Evolutionary conservation across 2,113 vertebrate species (phyloP), one percentile per base, ranked within the genome.

Genomic region (Ranitomeya variabilis): DNA sequence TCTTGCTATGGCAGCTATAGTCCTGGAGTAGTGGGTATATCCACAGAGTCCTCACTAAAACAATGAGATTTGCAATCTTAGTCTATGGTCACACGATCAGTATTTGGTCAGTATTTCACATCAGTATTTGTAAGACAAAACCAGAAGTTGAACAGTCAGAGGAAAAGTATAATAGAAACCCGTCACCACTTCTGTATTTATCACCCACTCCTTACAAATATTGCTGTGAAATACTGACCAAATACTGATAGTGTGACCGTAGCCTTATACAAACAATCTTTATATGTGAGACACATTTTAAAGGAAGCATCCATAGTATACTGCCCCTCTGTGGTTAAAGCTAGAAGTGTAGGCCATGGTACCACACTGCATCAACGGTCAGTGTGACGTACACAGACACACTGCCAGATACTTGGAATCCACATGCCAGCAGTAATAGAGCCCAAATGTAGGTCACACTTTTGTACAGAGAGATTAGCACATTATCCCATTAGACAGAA

Each of bases 401-500:
- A 5, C 71, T 74, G 71, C 9, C 71, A 45, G 31, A 74, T 74
- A 45, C 31, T 74, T 74, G 31, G 31, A 45, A 74, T 74, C 31
- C 71, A 45, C 71, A 45, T 74, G 31, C 15, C 71, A 74, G 71
- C 71, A 45, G 31, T 45, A 45, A 45, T 31, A 74, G 71, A 45
- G 71, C 31, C 71, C 71, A 74, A 19, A 16, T 74, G 37, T 37
- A 37, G 31, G 71, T 74, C 71, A 74, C 31, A 74, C 71, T 45
- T 74, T 74, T 18, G 66, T 69, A 26, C 6, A 7, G 31, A 74
- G 71, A 74, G 71, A 74, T 74, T 74, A 45, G 16, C 71, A 74
- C 71, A 45, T 74, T 74, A 74, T 74, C 71, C 71, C 31, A 74
- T 45, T 74, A 45, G 9, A 74, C 16, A 74, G 31, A 74, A 74